A percentile compares a stretch with the other conserved stretches of the same genome.
Evolutionary conservation across 23 tunicate species (phyloP).

Genomic region (Phallusia fumigata): DNA sequence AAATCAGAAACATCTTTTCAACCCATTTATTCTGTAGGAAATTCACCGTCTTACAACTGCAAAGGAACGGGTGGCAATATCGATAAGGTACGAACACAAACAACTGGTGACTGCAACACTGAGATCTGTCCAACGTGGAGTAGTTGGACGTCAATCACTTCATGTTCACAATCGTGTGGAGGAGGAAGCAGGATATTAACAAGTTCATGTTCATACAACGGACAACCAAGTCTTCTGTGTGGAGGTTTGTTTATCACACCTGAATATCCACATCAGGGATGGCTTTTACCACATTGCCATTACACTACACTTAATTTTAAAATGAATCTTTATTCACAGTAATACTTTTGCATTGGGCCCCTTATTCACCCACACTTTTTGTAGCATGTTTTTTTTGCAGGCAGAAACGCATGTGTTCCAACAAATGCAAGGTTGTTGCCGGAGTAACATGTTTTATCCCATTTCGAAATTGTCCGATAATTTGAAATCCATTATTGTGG

Average conservation of each 20-base stretch:
- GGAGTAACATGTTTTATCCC: too few species aligned
- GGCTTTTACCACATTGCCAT: too few species aligned
- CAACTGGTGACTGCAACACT: slow-evolving; percentile 18
- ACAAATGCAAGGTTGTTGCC: not conserved
- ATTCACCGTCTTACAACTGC: slow-evolving; percentile 15
- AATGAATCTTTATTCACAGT: too few species aligned
- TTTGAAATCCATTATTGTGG: too few species aligned
- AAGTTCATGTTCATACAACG: not conserved
- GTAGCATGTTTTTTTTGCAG: too few species aligned
- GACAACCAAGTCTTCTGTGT: not conserved
- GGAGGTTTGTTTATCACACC: slow-evolving; percentile 11
- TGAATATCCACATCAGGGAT: too few species aligned
- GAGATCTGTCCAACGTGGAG: slow-evolving; percentile 20
- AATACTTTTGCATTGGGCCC: too few species aligned
- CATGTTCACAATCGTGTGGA: slow-evolving; percentile 14
- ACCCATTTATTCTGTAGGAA: not conserved
- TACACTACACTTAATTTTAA: too few species aligned
- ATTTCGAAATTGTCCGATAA: too few species aligned
- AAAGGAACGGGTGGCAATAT: slow-evolving; percentile 10
- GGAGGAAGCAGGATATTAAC: not conserved
- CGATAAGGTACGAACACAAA: not conserved
- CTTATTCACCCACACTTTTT: too few species aligned
- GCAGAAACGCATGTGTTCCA: not conserved
- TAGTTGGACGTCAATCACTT: not conserved
- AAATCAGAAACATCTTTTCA: not conserved